Conservation (phyloP, 2,888 invertebrate species). For the Zygogramma bicolorata region DNA sequence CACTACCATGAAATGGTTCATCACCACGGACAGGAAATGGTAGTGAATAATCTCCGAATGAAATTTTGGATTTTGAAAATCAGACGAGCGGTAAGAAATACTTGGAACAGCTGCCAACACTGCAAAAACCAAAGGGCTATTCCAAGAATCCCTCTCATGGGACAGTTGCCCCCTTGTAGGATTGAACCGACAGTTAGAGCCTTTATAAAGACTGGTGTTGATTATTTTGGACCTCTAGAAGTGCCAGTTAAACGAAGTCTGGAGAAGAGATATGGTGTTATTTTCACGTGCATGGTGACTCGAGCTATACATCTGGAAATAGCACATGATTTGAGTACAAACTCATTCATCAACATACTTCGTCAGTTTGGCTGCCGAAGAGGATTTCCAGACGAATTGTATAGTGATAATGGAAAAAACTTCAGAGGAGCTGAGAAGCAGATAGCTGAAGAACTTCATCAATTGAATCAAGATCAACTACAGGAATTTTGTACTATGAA, state of each 20-base stretch:
- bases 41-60: neutral
- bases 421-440: neutral
- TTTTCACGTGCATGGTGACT: neutral
- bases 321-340: neutral
- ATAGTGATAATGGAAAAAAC: neutral
- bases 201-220: too few relatives aligned
- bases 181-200: too few relatives aligned
- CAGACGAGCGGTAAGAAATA: neutral
- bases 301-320: too few relatives aligned
- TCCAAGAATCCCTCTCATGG: neutral
- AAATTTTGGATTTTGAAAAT: neutral
- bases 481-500: neutral
- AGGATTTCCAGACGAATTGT: neutral
- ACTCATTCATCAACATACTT: too few relatives aligned
- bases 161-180: neutral
- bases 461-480: neutral
- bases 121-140: neutral
- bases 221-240: neutral
- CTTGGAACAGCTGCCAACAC: slow-evolving; percentile 5
- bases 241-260: neutral
- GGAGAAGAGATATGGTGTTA: neutral
- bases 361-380: too few relatives aligned
- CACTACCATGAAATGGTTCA: slow-evolving; percentile 1
- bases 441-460: neutral
- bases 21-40: slow-evolving; percentile 1